phyloP scores from a whole-genome alignment of 2,797 vertebrate species.

The Graptemys geographica region DNA sequence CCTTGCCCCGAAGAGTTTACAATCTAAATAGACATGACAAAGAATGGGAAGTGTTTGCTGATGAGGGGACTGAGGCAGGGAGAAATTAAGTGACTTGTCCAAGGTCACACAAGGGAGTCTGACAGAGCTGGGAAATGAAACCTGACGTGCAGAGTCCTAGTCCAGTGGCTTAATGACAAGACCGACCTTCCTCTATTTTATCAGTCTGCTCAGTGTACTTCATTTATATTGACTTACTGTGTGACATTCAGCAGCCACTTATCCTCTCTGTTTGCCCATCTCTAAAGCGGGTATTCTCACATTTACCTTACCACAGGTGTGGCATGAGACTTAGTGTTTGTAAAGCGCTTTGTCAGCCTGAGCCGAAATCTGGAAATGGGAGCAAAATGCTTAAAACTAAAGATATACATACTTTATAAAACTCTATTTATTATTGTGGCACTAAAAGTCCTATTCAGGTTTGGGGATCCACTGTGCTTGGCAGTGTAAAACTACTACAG shows the following conservation, averaged over 20 bases:
- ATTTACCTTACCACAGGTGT: background rate
- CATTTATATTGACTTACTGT: background rate
- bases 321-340: background rate
- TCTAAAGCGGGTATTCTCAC: background rate
- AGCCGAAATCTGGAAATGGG: too few species aligned
- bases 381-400: too few species aligned
- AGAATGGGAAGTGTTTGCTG: too few species aligned
- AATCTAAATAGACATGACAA: background rate
- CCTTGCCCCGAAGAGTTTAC: background rate
- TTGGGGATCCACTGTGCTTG: too few species aligned
- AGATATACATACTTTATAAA: too few species aligned
- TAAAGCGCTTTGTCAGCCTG: too few species aligned
- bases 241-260: background rate
- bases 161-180: background rate
- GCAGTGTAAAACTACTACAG: too few species aligned
- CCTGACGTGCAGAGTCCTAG: fast-evolving
- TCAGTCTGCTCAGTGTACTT: background rate
- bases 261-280: background rate
- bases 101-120: background rate
- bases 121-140: background rate
- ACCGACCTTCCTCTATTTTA: background rate
- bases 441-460: too few species aligned
- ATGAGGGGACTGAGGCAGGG: background rate
- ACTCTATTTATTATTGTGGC: too few species aligned
- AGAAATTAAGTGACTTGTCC: background rate